These are phyloP conservation scores for Brachyalestes nurse DNA, from an alignment of 2,797 vertebrate genomes.

Conservation along the genomic window DNA sequence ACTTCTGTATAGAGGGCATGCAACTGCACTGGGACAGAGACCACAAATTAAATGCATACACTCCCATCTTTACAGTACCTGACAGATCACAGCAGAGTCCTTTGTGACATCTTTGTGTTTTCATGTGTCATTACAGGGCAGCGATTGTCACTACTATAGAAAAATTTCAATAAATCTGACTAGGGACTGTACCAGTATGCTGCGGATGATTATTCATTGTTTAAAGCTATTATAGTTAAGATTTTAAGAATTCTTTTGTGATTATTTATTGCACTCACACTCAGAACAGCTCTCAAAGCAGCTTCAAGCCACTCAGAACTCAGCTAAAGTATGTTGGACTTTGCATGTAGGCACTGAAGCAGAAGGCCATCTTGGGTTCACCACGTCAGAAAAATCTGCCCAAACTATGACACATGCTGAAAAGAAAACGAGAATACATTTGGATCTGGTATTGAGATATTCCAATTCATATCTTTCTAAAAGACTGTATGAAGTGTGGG, in stretches of 20 bases:
- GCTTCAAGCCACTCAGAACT: neutral
- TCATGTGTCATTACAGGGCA: neutral
- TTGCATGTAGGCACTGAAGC: constrained; percentile 7
- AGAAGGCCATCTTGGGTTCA: neutral
- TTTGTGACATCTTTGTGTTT: neutral
- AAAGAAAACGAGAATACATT: neutral
- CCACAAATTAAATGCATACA: constrained; percentile 47
- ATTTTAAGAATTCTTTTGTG: constrained; percentile 12
- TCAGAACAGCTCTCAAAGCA: neutral
- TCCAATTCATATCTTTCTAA: neutral
- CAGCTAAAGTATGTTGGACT: neutral
- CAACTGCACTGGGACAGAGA: constrained; percentile 54
- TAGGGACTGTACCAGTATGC: neutral
- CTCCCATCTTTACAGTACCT: constrained; percentile 50
- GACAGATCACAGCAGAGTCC: constrained; percentile 8
- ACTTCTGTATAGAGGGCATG: constrained; percentile 71
- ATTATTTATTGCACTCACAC: constrained; percentile 10
- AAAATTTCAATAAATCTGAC: neutral
- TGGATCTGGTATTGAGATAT: neutral
- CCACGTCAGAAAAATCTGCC: neutral
- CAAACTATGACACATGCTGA: neutral
- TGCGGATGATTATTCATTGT: neutral
- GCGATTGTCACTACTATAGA: neutral
- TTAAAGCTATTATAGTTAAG: neutral
- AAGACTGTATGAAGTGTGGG: neutral